These are phyloP conservation scores for Nothocercus julius DNA, from an alignment of 2,113 vertebrate species.

Conservation along the genomic window DNA sequence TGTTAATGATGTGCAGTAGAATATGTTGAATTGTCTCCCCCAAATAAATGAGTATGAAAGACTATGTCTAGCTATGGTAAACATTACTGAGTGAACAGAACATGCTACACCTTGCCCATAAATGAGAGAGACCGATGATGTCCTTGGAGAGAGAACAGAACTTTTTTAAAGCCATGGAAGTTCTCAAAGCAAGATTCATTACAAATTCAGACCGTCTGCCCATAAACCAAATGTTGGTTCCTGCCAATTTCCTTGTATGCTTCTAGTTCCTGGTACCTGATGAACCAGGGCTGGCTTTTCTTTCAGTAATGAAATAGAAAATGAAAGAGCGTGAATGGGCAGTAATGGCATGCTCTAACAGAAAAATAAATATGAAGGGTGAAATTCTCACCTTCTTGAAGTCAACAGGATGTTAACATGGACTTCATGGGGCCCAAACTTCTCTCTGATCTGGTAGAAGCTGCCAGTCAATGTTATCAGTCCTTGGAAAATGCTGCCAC, in stretches of 20 bases:
- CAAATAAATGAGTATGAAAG: not conserved
- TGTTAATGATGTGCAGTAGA: not conserved
- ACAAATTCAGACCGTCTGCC: slow-evolving; percentile 64
- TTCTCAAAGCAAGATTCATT: slow-evolving; percentile 56
- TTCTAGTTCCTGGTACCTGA: slow-evolving; percentile 62
- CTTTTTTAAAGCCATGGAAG: slow-evolving; percentile 4
- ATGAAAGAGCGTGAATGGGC: slow-evolving; percentile 44
- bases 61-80: slow-evolving; percentile 32
- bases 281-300: slow-evolving; percentile 45
- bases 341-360: slow-evolving; percentile 33
- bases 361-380: not conserved
- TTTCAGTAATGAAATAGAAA: slow-evolving; percentile 41
- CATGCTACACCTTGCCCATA: slow-evolving; percentile 57
- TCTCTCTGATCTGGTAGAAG: slow-evolving; percentile 12
- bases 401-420: not conserved
- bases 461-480: slow-evolving; percentile 18
- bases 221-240: slow-evolving; percentile 44
- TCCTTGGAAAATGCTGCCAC: slow-evolving; percentile 14
- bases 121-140: slow-evolving; percentile 32
- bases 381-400: slow-evolving; percentile 11
- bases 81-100: not conserved
- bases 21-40: not conserved
- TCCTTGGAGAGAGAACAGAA: slow-evolving; percentile 52
- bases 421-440: not conserved
- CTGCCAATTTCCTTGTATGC: slow-evolving; percentile 64